Conservation (phyloP, 2,797 vertebrate species). For the Champsocephalus esox region DNA sequence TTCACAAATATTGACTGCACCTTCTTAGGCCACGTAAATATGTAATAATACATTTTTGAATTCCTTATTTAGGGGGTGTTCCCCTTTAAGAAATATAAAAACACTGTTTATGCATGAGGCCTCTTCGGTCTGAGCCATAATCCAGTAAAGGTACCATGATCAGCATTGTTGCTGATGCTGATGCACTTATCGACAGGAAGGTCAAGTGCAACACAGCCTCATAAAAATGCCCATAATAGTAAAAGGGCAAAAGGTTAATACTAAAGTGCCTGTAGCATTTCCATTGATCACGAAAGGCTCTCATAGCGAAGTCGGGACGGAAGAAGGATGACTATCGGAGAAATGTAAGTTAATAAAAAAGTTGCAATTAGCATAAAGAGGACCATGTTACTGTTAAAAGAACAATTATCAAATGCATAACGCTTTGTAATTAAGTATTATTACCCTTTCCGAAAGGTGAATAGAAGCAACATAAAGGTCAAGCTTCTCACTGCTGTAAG, state of each 20-base stretch:
- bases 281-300: conserved; percentile 45
- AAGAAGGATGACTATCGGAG: conserved; percentile 17
- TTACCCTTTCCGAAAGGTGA: not conserved
- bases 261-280: conserved; percentile 26
- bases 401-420: not conserved
- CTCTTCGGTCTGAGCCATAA: not conserved
- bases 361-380: not conserved
- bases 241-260: conserved; percentile 46
- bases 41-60: too few relatives aligned
- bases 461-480: not conserved
- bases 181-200: conserved; percentile 68
- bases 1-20: too few relatives aligned
- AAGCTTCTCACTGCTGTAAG: not conserved
- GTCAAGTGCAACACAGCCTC: conserved; percentile 51
- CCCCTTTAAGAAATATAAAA: not conserved
- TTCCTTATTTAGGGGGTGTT: too few relatives aligned
- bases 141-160: conserved; percentile 8
- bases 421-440: not conserved
- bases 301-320: conserved; percentile 41
- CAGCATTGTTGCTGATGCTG: conserved; percentile 51
- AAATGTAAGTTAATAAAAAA: conserved; percentile 1
- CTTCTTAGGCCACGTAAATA: too few relatives aligned
- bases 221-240: conserved; percentile 66
- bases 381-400: not conserved
- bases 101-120: conserved; percentile 7